Evolutionary conservation across 2,113 vertebrate genomes (phyloP), one percentile per base, ranked within the genome.

Genomic region (Anas platyrhynchos): DNA sequence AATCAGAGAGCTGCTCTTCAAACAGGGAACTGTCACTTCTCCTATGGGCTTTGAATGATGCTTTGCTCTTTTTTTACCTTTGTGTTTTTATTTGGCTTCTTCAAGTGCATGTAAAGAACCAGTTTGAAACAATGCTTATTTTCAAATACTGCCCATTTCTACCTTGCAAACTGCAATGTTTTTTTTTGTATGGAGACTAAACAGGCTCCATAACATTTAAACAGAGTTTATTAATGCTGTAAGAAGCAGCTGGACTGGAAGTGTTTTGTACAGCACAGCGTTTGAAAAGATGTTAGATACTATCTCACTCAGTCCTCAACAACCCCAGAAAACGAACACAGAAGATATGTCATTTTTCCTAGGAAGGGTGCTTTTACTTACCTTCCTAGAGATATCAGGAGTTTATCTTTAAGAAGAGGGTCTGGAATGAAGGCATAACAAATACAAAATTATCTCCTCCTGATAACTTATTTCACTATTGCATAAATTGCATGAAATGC

Each of bases 201-300:
- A 46, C 27, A 77, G 82, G 15, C 7, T 83, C 52, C 4, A 29
- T 56, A 80, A 71, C 38, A 71, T 48, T 73, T 73, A 44, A 89
- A 89, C 18, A 69, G 71, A 83, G 29, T 87, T 95, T 86, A 63
- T 31, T 74, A 25, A 75, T 59, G 72, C 46, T 78, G 27, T 29
- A 77, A 81, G 65, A 88, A 93, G 71, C 81, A 93, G 80, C 63
- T 88, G 87, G 50, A 91, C 31, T 68, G 54, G 41, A 92, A 95
- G 21, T 38, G 54, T 55, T 94, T 73, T 61, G 25, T 46, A 83
- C 6, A 83, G 22, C 84, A 16, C 31, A 74, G 29, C 7, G 18
- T 59, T 93, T 67, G 55, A 88, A 94, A 88, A 87, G 15, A 86
- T 78, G 31, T 25, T 74, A 67, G 75, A 34, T 46, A 66, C 50